Evolutionary conservation across 2,888 invertebrate species (phyloP).

Genomic region (Neoaliturus tenellus): DNA sequence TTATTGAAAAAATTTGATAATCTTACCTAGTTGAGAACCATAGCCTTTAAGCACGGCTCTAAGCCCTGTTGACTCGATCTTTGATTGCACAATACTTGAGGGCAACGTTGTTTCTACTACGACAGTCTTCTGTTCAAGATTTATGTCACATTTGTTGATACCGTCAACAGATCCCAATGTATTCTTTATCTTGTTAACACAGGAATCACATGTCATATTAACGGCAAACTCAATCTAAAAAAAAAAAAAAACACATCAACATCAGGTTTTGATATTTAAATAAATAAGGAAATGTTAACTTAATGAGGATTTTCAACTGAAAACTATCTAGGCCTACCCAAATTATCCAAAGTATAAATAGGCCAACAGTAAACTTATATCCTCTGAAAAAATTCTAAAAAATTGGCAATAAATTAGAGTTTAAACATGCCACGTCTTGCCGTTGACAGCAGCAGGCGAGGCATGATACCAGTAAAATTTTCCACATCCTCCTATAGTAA

Average conservation of each 20-base stretch:
- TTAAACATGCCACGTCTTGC: no score
- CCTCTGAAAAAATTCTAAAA: not conserved
- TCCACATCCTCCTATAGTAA: no score
- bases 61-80: conserved; percentile 79
- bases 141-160: conserved; percentile 74
- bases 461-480: no score
- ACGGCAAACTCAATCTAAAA: conserved; percentile 80
- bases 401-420: no score
- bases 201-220: conserved; percentile 77
- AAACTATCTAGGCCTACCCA: not conserved
- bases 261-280: not conserved
- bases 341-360: not conserved
- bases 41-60: conserved; percentile 88
- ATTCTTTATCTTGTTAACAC: conserved; percentile 74
- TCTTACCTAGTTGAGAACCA: conserved; percentile 75
- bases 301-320: not conserved
- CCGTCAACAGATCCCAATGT: conserved; percentile 72
- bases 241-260: not conserved
- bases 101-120: conserved; percentile 81
- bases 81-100: conserved; percentile 75
- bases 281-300: not conserved
- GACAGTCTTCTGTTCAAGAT: conserved; percentile 80
- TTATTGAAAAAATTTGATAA: not conserved
- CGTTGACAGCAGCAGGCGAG: no score
- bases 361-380: not conserved